Evolutionary conservation across 2,113 vertebrate genomes (phyloP).

Genomic region (Carassius carassius): DNA sequence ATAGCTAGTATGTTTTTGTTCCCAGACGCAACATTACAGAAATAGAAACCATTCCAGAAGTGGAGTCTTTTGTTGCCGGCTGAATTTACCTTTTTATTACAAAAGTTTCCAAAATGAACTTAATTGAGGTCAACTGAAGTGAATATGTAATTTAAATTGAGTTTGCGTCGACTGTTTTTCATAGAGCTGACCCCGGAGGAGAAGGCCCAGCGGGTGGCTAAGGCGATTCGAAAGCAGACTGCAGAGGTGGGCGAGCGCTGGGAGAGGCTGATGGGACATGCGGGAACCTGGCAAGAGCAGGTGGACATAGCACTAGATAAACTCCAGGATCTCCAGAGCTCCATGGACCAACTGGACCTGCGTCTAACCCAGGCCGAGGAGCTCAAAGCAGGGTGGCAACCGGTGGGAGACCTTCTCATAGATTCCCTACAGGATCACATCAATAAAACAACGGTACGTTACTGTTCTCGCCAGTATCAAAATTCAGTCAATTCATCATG

Average conservation of each 20-base stretch:
- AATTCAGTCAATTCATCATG: not conserved
- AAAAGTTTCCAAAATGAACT: not conserved
- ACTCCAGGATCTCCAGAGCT: slow-evolving; percentile 89
- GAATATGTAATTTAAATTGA: not conserved
- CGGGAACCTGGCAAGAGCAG: slow-evolving; percentile 88
- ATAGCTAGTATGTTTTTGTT: not conserved
- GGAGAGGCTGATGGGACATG: slow-evolving; percentile 84
- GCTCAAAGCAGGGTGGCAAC: slow-evolving; percentile 84
- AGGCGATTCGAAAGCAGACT: slow-evolving; percentile 94
- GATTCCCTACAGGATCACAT: slow-evolving; percentile 95
- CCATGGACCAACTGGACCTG: slow-evolving; percentile 91
- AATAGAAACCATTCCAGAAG: not conserved
- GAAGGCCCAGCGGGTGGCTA: slow-evolving; percentile 87
- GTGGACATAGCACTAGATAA: slow-evolving; percentile 88
- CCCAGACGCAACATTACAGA: not conserved
- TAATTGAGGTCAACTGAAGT: not conserved
- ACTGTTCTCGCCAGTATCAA: not conserved
- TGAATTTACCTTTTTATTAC: not conserved
- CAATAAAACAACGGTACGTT: slow-evolving; percentile 71
- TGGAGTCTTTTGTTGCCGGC: not conserved
- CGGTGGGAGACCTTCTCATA: slow-evolving; percentile 90
- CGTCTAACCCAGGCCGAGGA: slow-evolving; percentile 86
- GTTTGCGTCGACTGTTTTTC: not conserved
- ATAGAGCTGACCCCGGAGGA: slow-evolving; percentile 90
- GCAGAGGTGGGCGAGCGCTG: slow-evolving; percentile 91